Evolutionary conservation across 1,140 invertebrate genomes (phyloP).

Genomic region (Drosophila azteca): DNA sequence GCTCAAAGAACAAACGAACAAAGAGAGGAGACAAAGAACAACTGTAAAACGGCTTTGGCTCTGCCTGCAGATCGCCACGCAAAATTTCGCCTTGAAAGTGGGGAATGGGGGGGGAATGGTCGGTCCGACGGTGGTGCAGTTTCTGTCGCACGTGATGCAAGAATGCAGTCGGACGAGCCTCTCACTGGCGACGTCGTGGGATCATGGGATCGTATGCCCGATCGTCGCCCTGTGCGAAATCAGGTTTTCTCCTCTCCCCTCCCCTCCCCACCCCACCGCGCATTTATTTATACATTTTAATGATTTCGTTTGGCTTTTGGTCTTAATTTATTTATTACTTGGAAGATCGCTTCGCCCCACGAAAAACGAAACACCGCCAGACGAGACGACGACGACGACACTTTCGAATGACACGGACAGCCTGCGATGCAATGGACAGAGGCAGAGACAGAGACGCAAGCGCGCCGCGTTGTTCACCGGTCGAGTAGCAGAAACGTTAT

Average conservation of each 20-base stretch:
- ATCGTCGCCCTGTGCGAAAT: constrained; percentile 48
- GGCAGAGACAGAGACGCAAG: constrained; percentile 32
- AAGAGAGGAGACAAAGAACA: constrained; percentile 13
- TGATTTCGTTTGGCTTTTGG: constrained; percentile 3
- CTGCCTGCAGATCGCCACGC: constrained; percentile 2
- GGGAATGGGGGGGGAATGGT: not conserved
- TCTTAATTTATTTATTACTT: no score
- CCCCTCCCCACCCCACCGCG: not conserved
- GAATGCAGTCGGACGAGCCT: constrained; percentile 79
- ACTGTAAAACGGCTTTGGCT: constrained; percentile 18
- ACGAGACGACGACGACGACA: no score
- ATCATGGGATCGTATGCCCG: not conserved
- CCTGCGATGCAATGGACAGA: constrained; percentile 17
- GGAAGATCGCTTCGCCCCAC: no score
- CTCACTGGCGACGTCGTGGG: constrained; percentile 18
- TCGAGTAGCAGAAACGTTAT: constrained; percentile 65
- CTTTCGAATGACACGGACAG: not conserved
- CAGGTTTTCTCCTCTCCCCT: constrained; percentile 31
- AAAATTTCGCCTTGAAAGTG: constrained; percentile 39
- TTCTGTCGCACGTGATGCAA: constrained; percentile 54
- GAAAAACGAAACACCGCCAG: no score
- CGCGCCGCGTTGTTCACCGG: constrained; percentile 63
- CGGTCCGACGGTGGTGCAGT: constrained; percentile 15
- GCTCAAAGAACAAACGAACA: constrained; percentile 5
- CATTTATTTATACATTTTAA: constrained; percentile 37